Evolutionary conservation across 2,797 vertebrate species (phyloP), one percentile per base, ranked within the genome.

Genomic region (Serranus cabrilla): DNA sequence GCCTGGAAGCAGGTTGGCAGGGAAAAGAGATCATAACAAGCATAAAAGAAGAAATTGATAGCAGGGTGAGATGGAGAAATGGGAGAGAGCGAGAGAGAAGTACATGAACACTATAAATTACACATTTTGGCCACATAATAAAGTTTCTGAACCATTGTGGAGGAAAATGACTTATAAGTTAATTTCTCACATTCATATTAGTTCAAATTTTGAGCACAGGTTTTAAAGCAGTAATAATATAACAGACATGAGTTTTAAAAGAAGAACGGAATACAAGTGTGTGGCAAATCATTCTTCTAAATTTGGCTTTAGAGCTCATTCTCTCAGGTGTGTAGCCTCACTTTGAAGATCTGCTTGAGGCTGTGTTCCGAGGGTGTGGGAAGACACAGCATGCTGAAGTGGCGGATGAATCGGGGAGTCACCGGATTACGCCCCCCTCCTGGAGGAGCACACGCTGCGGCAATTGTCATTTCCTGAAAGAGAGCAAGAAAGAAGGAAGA

Each of bases 271-370:
- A 9, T 16, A 23, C 8, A 49, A 7, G 21, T 49, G 18, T 42
- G 27, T 52, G n/a, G 25, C 31, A 43, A 12, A 71, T 56, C 46
- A 8, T 68, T 0, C 17, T 23, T 47, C 2, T 1, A 43, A 34
- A 25, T 60, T 23, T 37, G 3, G 23, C 4, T 52, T 61, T 45
- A 47, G 62, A 54, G 50, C 11, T 62, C n/a, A 68, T 1, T 27
- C 40, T 43, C 23, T 40, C 37, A 40, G 64, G 20, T 45, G 39
- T 62, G 31, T 62, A 2, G 56, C 5, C 74, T 94, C 70, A 96
- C 96, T 93, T 95, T 95, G 89, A 98, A 96, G 85, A 97, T 97
- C 55, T 95, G 95, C 75, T 97, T 97, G 66, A 96, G 95, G 84
- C 95, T 96, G 63, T 96, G 93, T 47, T 97, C 96, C 0, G 96